These are phyloP conservation scores for Circaetus gallicus DNA, from an alignment of 2,113 vertebrate species.

Conservation along the genomic window DNA sequence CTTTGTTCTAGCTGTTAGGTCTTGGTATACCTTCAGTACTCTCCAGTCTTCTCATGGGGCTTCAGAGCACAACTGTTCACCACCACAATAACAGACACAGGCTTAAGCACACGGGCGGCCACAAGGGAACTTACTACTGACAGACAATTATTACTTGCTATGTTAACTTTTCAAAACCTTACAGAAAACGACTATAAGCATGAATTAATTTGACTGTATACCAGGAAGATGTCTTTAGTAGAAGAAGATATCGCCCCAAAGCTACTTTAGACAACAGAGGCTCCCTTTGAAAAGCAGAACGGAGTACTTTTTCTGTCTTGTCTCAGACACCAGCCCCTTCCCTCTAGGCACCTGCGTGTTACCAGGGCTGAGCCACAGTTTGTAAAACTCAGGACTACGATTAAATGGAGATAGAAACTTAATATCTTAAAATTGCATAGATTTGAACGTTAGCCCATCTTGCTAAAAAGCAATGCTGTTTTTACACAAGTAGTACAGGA, in stretches of 20 bases:
- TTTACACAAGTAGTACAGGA: not conserved
- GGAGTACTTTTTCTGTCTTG: not conserved
- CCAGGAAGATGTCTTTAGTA: not conserved
- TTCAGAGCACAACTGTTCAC: not conserved
- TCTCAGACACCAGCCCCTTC: not conserved
- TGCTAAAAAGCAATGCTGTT: not conserved
- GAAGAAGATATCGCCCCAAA: not conserved
- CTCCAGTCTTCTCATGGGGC: not conserved
- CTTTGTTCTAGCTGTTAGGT: not conserved
- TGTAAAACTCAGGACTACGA: not conserved
- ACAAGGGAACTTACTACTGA: not conserved
- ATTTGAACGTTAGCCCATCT: not conserved
- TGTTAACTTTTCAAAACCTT: not conserved
- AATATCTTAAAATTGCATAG: not conserved
- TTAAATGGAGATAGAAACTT: not conserved
- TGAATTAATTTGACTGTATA: not conserved
- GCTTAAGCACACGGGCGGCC: not conserved
- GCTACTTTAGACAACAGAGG: not conserved
- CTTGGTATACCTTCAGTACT: not conserved
- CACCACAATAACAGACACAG: fast-evolving
- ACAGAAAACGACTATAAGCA: not conserved
- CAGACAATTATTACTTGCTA: not conserved
- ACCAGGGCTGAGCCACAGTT: not conserved
- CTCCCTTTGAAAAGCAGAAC: not conserved
- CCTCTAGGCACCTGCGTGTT: not conserved